Percentiles rank a stretch among this genome's conserved stretches.
phyloP scores from a whole-genome alignment of 35 echinoderm and acorn worm species.

The Amphiura filiformis region DNA sequence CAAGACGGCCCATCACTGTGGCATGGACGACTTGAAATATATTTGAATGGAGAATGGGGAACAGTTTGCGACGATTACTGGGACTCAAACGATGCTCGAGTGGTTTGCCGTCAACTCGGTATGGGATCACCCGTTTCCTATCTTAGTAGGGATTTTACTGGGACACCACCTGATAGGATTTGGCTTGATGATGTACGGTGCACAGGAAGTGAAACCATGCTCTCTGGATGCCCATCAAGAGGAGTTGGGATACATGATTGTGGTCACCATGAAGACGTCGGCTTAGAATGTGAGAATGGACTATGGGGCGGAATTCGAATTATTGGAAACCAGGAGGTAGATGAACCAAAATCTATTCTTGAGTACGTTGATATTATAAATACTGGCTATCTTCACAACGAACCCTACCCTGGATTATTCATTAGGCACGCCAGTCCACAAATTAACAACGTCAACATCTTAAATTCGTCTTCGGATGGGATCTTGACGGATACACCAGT shows the following conservation, averaged over 20 bases:
- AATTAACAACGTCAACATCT: neutral
- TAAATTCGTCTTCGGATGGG: neutral
- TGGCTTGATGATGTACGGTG: constrained; percentile 45
- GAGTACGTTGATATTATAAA: neutral
- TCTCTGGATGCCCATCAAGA: constrained; percentile 9
- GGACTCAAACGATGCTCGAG: constrained; percentile 8
- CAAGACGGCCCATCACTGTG: neutral
- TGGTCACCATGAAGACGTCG: constrained; percentile 20
- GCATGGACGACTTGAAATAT: neutral
- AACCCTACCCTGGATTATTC: neutral
- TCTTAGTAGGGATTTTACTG: neutral
- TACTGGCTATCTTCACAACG: neutral
- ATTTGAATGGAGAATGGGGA: constrained; percentile 21
- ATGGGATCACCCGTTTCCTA: neutral
- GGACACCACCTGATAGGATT: constrained; percentile 13
- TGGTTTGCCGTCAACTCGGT: constrained; percentile 34
- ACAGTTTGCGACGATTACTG: constrained; percentile 27
- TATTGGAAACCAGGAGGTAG: neutral
- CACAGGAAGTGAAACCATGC: constrained; percentile 17
- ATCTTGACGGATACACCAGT: neutral
- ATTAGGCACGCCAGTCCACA: neutral
- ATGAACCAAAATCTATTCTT: neutral
- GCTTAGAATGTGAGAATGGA: constrained; percentile 14
- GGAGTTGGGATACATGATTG: constrained; percentile 31
- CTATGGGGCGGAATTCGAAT: neutral